Evolutionary conservation across 2,888 invertebrate genomes (phyloP).

Genomic region (Pachymerium ferrugineum): DNA sequence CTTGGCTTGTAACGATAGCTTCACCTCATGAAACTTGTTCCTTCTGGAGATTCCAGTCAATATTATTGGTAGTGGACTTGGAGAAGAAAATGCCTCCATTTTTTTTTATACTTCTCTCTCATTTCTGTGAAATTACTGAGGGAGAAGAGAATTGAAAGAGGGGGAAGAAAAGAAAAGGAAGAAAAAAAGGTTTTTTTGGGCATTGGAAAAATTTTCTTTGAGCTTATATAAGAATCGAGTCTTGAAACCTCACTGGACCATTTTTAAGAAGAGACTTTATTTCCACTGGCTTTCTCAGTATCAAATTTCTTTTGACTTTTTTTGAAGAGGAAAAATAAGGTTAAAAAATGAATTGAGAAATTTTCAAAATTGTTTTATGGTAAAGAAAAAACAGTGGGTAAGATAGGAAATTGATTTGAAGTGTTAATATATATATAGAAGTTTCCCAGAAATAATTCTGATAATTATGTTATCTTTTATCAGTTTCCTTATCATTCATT

Average conservation of each 20-base stretch:
- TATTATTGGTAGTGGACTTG: slow-evolving; percentile 3
- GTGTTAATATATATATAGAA: too few relatives aligned
- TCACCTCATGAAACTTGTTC: slow-evolving; percentile 13
- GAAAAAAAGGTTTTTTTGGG: neutral
- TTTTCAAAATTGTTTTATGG: too few relatives aligned
- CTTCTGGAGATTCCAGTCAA: slow-evolving; percentile 13
- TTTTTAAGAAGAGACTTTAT: neutral
- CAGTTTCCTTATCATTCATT: too few relatives aligned
- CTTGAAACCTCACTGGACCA: neutral
- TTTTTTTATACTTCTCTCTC: slow-evolving; percentile 5
- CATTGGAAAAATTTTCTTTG: neutral
- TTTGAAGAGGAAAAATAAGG: too few relatives aligned
- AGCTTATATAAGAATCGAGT: neutral
- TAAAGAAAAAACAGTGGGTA: too few relatives aligned
- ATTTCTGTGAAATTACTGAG: slow-evolving; percentile 13
- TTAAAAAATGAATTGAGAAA: neutral
- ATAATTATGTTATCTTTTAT: too few relatives aligned
- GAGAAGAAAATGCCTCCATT: neutral
- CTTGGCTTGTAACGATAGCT: slow-evolving; percentile 9
- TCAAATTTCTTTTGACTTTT: neutral
- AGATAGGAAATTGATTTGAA: too few relatives aligned
- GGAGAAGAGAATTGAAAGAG: slow-evolving; percentile 8
- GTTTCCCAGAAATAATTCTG: too few relatives aligned
- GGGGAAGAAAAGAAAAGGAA: neutral
- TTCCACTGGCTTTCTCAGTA: neutral